Conservation (phyloP, 2,888 invertebrate species). For the Heteropelma amictum region DNA sequence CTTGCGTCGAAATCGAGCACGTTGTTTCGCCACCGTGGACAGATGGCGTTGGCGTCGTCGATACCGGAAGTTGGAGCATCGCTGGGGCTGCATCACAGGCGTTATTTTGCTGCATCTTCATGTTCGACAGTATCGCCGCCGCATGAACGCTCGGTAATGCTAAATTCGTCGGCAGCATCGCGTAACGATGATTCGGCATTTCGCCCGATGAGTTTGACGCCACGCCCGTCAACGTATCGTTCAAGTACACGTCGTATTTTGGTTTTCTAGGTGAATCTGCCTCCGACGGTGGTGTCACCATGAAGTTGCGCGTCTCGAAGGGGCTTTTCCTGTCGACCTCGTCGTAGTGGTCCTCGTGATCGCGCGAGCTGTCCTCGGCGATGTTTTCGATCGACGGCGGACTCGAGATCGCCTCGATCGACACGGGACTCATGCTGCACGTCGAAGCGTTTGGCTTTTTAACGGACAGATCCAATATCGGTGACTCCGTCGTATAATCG, state of each 20-base stretch:
- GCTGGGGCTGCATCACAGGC: neutral
- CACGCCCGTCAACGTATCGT: constrained; percentile 24
- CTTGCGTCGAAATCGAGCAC: constrained; percentile 52
- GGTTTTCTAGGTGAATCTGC: constrained; percentile 65
- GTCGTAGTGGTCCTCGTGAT: constrained; percentile 1
- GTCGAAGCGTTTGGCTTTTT: constrained; percentile 59
- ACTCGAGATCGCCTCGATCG: constrained; percentile 37
- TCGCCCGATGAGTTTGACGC: neutral
- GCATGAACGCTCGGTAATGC: constrained; percentile 42
- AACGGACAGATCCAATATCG: constrained; percentile 69
- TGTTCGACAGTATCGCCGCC: constrained; percentile 25
- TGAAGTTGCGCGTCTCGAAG: constrained; percentile 61
- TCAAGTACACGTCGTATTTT: constrained; percentile 61
- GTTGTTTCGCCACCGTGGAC: constrained; percentile 34
- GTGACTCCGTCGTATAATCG: constrained; percentile 50
- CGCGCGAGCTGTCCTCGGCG: neutral
- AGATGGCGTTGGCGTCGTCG: constrained; percentile 43
- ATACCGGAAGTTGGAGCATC: constrained; percentile 41
- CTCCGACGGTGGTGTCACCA: constrained; percentile 72
- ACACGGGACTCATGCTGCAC: constrained; percentile 51
- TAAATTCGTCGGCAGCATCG: constrained; percentile 50
- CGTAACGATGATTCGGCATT: constrained; percentile 33
- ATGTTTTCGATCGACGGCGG: constrained; percentile 43
- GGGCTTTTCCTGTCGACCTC: constrained; percentile 59
- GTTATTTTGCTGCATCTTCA: constrained; percentile 8